These are phyloP conservation scores for Drosophila auraria DNA, from an alignment of 1,140 invertebrate genomes.

Conservation along the genomic window DNA sequence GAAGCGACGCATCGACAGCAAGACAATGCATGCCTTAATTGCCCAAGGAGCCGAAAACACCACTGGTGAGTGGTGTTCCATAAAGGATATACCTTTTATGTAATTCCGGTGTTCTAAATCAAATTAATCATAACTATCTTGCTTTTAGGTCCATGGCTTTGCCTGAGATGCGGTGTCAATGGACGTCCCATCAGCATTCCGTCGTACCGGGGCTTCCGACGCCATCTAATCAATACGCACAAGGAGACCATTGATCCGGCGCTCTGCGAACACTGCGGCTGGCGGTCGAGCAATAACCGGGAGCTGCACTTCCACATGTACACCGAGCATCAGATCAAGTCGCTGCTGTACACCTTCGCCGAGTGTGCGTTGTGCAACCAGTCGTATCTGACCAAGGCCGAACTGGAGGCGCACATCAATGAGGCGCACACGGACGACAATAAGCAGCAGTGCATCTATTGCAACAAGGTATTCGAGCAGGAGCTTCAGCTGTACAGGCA, in stretches of 20 bases:
- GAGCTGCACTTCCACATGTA: constrained; percentile 92
- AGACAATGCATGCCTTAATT: constrained; percentile 84
- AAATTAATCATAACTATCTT: neutral
- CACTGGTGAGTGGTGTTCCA: constrained; percentile 60
- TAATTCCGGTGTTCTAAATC: neutral
- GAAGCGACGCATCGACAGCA: constrained; percentile 84
- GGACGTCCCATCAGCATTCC: constrained; percentile 89
- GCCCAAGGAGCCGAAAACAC: constrained; percentile 87
- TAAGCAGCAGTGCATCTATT: constrained; percentile 89
- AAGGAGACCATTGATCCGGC: constrained; percentile 91
- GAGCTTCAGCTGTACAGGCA: constrained; percentile 89
- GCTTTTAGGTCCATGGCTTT: constrained; percentile 88
- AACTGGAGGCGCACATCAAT: constrained; percentile 86
- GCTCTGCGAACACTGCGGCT: constrained; percentile 94
- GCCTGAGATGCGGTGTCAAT: constrained; percentile 88
- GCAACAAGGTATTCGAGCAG: constrained; percentile 88
- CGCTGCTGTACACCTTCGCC: constrained; percentile 89
- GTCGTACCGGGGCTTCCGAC: constrained; percentile 91
- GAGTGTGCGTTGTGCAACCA: constrained; percentile 92
- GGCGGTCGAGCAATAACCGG: constrained; percentile 90
- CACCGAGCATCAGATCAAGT: constrained; percentile 91
- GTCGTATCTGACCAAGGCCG: constrained; percentile 88
- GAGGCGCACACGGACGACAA: constrained; percentile 84
- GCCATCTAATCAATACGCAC: constrained; percentile 93
- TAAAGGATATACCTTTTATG: neutral